Conservation (phyloP, 2,888 invertebrate species). For the Teleiodes luculella region DNA sequence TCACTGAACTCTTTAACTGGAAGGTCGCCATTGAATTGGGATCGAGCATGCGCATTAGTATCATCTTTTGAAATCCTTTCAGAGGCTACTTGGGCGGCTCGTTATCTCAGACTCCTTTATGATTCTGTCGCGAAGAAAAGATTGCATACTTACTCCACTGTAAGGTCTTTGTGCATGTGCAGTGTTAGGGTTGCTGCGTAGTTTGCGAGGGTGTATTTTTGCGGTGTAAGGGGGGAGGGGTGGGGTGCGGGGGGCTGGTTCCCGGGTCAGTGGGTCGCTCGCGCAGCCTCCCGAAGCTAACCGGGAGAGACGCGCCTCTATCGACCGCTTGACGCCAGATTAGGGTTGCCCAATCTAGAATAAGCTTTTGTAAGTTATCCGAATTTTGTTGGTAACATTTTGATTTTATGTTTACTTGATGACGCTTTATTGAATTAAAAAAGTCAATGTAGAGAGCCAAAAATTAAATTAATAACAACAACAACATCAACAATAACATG, state of each 20-base stretch:
- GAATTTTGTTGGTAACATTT: not conserved
- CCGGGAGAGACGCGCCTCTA: constrained; percentile 73
- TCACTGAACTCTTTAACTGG: constrained; percentile 34
- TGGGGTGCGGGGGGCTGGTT: constrained; percentile 39
- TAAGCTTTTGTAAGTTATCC: not conserved
- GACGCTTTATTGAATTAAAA: too few species aligned
- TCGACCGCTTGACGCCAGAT: constrained; percentile 67
- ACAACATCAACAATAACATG: too few species aligned
- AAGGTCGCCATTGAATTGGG: constrained; percentile 37
- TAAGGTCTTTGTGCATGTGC: constrained; percentile 38
- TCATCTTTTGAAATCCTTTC: constrained; percentile 33
- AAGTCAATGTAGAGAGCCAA: too few species aligned
- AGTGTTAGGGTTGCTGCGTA: constrained; percentile 45
- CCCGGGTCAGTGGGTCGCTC: constrained; percentile 82
- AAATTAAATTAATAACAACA: too few species aligned
- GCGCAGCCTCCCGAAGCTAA: constrained; percentile 75
- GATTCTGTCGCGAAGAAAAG: not conserved
- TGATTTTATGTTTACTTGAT: too few species aligned
- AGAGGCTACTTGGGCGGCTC: not conserved
- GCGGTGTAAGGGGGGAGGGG: constrained; percentile 36
- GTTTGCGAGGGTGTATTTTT: constrained; percentile 39
- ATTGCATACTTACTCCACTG: constrained; percentile 2
- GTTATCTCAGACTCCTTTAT: constrained; percentile 23
- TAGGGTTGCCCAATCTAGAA: constrained; percentile 52
- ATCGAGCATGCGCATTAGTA: constrained; percentile 41